Conservation (phyloP, 2,113 vertebrate genomes). For the Odocoileus hemionus region DNA sequence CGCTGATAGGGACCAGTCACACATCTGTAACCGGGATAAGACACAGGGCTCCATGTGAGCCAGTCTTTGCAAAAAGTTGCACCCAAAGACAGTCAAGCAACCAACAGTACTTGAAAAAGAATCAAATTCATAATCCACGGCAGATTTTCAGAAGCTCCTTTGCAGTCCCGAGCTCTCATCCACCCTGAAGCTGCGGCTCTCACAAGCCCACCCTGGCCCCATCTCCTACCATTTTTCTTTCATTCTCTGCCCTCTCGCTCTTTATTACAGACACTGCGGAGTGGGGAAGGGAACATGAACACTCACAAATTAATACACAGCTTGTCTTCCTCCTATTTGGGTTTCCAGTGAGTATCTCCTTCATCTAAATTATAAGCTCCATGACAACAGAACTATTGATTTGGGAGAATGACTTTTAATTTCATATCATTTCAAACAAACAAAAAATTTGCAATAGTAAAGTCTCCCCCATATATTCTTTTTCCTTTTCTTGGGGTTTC, state of each 20-base stretch:
- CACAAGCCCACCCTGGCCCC: neutral
- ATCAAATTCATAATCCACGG: neutral
- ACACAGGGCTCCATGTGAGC: neutral
- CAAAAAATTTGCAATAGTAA: neutral
- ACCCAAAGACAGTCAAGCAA: neutral
- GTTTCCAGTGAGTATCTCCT: neutral
- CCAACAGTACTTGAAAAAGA: neutral
- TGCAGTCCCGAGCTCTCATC: neutral
- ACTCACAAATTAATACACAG: no score
- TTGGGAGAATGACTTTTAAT: neutral
- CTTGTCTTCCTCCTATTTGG: neutral
- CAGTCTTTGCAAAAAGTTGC: neutral
- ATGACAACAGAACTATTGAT: neutral
- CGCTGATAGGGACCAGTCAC: fast-evolving
- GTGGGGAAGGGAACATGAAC: neutral
- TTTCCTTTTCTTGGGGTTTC: neutral
- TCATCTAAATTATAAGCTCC: neutral
- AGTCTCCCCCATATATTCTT: neutral
- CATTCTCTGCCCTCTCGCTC: neutral
- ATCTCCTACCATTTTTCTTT: neutral
- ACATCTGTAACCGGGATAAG: neutral
- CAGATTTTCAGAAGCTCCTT: neutral
- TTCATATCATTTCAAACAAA: conserved; percentile 31
- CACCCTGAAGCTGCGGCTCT: neutral
- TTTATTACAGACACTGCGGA: neutral